phyloP scores from a whole-genome alignment of 2,888 invertebrate genomes.

The Gymnocheta viridis region DNA sequence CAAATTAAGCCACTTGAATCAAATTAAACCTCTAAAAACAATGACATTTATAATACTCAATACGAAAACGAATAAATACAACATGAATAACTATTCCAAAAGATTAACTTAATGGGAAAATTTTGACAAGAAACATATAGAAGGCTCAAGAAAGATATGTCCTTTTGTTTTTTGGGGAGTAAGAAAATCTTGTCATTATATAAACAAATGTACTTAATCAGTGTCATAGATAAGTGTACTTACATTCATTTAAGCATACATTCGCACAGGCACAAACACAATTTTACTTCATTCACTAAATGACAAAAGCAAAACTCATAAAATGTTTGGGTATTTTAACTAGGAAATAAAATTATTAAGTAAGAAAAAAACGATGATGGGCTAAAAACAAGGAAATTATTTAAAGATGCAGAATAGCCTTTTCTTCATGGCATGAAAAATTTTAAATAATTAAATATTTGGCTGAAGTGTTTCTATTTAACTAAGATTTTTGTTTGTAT shows the following conservation, averaged over 20 bases:
- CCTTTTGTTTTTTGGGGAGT: not conserved
- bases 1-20: conserved; percentile 12
- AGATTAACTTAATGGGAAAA: conserved; percentile 57
- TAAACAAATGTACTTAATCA: not conserved
- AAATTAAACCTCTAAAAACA: conserved; percentile 46
- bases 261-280: not conserved
- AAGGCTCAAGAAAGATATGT: not conserved
- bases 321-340: not conserved
- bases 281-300: conserved; percentile 25
- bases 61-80: not conserved
- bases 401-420: too few relatives aligned
- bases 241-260: not conserved
- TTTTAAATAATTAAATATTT: too few relatives aligned
- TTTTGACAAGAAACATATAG: conserved; percentile 53
- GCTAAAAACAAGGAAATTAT: too few relatives aligned
- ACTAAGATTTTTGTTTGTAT: too few relatives aligned
- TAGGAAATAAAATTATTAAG: not conserved
- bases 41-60: conserved; percentile 52
- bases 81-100: conserved; percentile 4
- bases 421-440: too few relatives aligned
- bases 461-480: too few relatives aligned
- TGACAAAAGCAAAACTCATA: not conserved
- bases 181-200: not conserved
- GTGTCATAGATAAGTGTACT: not conserved
- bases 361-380: not conserved